Evolutionary conservation across 2,888 invertebrate species (phyloP).

Genomic region (Apodemia zela): DNA sequence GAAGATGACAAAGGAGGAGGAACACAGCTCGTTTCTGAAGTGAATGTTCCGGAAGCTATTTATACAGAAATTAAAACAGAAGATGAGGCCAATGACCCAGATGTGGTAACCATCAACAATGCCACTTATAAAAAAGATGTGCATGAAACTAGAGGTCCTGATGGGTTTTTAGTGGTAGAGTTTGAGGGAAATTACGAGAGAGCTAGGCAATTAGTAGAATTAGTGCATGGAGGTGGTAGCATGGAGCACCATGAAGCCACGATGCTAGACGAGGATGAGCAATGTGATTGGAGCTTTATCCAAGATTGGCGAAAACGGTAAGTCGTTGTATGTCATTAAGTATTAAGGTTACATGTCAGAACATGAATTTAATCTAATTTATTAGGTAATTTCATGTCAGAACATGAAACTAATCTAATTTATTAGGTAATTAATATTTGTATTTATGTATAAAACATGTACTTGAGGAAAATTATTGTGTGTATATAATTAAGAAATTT

Average conservation of each 20-base stretch:
- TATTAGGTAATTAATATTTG: background rate
- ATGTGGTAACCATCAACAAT: constrained; percentile 57
- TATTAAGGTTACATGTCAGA: background rate
- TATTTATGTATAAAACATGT: no score
- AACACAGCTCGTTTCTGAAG: constrained; percentile 58
- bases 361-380: background rate
- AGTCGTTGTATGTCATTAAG: constrained; percentile 33
- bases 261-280: constrained; percentile 69
- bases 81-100: constrained; percentile 41
- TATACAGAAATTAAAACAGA: constrained; percentile 65
- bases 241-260: constrained; percentile 68
- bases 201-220: constrained; percentile 82
- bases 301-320: constrained; percentile 87
- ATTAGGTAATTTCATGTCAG: background rate
- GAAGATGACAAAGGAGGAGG: constrained; percentile 61
- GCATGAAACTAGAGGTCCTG: constrained; percentile 61
- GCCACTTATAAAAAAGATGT: constrained; percentile 68
- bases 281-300: constrained; percentile 87
- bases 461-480: background rate
- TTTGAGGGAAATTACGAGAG: constrained; percentile 82
- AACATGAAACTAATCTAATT: background rate
- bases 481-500: no score
- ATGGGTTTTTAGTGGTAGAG: constrained; percentile 82
- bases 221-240: constrained; percentile 70
- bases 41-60: constrained; percentile 65